Evolutionary conservation across 2,113 vertebrate genomes (phyloP), one percentile per base, ranked within the genome.

Genomic region (Synodontis membranacea): DNA sequence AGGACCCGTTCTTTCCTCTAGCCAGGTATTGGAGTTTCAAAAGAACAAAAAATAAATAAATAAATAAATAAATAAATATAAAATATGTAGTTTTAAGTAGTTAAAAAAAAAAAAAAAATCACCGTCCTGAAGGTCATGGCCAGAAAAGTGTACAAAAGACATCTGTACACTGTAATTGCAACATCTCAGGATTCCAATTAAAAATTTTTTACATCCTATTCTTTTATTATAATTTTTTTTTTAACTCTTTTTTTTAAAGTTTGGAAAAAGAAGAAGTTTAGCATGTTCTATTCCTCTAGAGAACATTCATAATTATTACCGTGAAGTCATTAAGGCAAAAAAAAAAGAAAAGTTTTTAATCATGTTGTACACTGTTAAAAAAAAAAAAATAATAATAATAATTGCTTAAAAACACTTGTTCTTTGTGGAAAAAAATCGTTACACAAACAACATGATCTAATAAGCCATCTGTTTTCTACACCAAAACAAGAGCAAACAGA

Each of bases 401-500:
- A 19, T 15, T 17, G 5, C 74, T 50, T 52, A 10, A 39, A 80
- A 83, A 87, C 42, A 76, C 66, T 46, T 37, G 48, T 48, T 34
- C 19, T 62, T 78, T 1, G 37, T 62, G n/a, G 56, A 66, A 80
- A 62, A 66, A 80, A 62, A 42, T 39, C 9, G 0, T 37, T 21
- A 66, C n/a, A 50, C 17, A 34, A 68, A 80, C 60, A 64, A 62
- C 48, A 28, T 50, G 80, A 52, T 75, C 44, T 76, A 48, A 37
- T 82, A 88, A 75, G 66, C 78, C 78, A 85, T 75, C 81, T 74
- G 83, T 74, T 85, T 72, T 68, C 46, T 46, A 74, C 17, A 82
- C 31, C 44, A 64, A 79, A 80, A 68, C 75, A 85, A 79, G 37
- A 64, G 70, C 56, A 79, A 79, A 79, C 86, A 83, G 82, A 84